Conservation (phyloP, 2,888 invertebrate species). For the Orthonychiurus folsomi region DNA sequence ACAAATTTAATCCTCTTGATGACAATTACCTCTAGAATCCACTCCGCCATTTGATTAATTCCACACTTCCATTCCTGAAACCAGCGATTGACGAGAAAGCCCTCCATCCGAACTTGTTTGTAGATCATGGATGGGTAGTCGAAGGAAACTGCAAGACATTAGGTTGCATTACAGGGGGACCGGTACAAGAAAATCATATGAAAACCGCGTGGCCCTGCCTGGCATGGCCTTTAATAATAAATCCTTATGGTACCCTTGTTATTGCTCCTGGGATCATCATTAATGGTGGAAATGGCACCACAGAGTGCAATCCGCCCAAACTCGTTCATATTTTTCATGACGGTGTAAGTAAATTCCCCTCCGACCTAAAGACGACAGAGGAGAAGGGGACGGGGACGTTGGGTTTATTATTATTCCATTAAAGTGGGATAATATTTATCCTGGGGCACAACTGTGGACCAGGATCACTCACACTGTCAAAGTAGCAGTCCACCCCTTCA, state of each 20-base stretch:
- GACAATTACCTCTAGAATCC: slow-evolving; percentile 51
- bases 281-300: slow-evolving; percentile 17
- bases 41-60: slow-evolving; percentile 54
- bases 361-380: slow-evolving; percentile 52
- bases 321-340: slow-evolving; percentile 55
- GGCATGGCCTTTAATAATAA: background rate
- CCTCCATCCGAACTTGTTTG: slow-evolving; percentile 56
- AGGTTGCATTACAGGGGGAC: too few species aligned
- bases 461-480: slow-evolving; percentile 58
- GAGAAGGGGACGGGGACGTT: slow-evolving; percentile 13
- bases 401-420: background rate
- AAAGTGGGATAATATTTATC: background rate
- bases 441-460: background rate
- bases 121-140: slow-evolving; percentile 52
- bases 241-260: background rate
- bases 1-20: background rate
- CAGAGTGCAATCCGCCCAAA: slow-evolving; percentile 57
- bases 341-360: slow-evolving; percentile 54
- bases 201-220: too few species aligned
- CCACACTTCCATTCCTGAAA: slow-evolving; percentile 55
- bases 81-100: slow-evolving; percentile 52
- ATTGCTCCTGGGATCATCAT: slow-evolving; percentile 13
- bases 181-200: too few species aligned
- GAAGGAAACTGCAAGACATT: slow-evolving; percentile 44
- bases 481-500: slow-evolving; percentile 65